A percentile compares a stretch with the other conserved stretches of the same genome.
phyloP scores from a whole-genome alignment of 1,140 invertebrate species.

The Yoshiicerus persimilis region DNA sequence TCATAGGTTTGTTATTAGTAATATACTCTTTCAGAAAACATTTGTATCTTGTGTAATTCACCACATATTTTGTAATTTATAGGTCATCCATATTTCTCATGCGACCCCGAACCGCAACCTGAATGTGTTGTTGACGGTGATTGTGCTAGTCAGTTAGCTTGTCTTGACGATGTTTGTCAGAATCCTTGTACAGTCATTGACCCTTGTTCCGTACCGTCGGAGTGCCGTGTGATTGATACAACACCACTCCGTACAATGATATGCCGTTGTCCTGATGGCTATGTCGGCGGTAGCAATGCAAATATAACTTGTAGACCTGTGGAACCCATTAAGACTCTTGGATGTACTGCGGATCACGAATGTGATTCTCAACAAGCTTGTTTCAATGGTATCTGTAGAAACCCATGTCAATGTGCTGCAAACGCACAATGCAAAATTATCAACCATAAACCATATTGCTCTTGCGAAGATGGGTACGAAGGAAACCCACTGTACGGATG shows the following conservation, averaged over 20 bases:
- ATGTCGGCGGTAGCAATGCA: constrained; percentile 68
- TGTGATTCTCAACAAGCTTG: constrained; percentile 75
- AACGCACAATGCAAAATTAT: constrained; percentile 77
- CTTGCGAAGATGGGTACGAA: constrained; percentile 75
- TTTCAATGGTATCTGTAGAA: constrained; percentile 72
- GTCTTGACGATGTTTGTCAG: constrained; percentile 76
- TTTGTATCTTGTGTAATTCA: background rate
- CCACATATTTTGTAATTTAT: background rate
- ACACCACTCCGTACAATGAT: constrained; percentile 82
- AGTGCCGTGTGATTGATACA: constrained; percentile 77
- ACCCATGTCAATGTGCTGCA: constrained; percentile 77
- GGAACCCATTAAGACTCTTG: constrained; percentile 63
- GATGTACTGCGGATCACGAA: constrained; percentile 73
- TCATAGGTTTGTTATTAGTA: constrained; percentile 52
- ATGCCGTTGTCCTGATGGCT: constrained; percentile 84
- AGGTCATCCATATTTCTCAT: constrained; percentile 81
- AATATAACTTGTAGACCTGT: constrained; percentile 66
- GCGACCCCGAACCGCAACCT: constrained; percentile 67
- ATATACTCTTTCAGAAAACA: background rate
- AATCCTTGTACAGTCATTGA: constrained; percentile 76
- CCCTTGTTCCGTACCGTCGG: constrained; percentile 76
- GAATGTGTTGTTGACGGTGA: constrained; percentile 77
- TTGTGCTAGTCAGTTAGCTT: constrained; percentile 75
- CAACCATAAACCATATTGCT: constrained; percentile 80
- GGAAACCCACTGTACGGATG: constrained; percentile 68